phyloP scores from a whole-genome alignment of 1,140 invertebrate genomes.

The Paralvinella palmiformis region DNA sequence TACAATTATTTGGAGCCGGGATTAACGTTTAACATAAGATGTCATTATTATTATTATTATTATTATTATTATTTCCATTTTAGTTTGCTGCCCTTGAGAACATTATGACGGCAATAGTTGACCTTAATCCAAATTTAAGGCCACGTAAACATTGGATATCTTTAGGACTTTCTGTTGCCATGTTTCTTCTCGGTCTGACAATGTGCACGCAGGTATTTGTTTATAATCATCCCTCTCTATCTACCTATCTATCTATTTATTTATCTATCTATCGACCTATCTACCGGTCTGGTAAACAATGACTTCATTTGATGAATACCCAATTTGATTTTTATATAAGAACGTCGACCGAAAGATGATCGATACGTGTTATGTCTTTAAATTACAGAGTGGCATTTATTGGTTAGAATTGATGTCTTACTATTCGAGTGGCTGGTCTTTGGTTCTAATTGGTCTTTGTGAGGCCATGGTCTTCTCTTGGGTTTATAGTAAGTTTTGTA shows the following conservation, averaged over 20 bases:
- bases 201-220: constrained; percentile 15
- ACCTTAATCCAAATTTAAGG: constrained; percentile 7
- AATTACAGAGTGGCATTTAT: constrained; percentile 20
- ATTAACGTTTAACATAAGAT: too few species aligned
- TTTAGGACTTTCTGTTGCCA: neutral
- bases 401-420: constrained; percentile 20
- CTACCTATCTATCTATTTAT: too few species aligned
- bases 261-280: too few species aligned
- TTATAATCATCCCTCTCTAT: too few species aligned
- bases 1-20: too few species aligned
- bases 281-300: too few species aligned
- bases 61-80: neutral
- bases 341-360: too few species aligned
- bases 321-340: too few species aligned
- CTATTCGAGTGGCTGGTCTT: constrained; percentile 19
- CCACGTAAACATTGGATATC: constrained; percentile 2
- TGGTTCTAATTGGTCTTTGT: constrained; percentile 13
- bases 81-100: constrained; percentile 17
- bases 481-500: constrained; percentile 21
- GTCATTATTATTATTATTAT: too few species aligned
- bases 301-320: too few species aligned
- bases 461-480: constrained; percentile 19
- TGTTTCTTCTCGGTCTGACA: constrained; percentile 12
- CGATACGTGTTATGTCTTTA: too few species aligned
- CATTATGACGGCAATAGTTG: constrained; percentile 9